These are phyloP conservation scores for Hymenopus coronatus DNA, from an alignment of 2,888 invertebrate species.

Conservation along the genomic window DNA sequence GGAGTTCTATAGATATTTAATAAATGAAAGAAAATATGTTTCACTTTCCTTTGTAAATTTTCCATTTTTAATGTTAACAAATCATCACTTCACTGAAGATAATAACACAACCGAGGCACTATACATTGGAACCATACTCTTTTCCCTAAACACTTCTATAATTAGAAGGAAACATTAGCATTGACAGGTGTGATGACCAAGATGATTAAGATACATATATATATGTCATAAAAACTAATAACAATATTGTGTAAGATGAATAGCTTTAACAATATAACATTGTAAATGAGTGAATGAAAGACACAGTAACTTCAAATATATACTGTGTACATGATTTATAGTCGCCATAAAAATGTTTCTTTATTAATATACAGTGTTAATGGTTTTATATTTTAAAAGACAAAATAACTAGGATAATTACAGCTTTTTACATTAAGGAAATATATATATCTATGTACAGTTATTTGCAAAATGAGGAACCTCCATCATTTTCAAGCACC, in stretches of 20 bases:
- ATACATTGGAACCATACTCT: conserved; percentile 16
- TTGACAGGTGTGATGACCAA: background rate
- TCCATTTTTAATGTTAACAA: background rate
- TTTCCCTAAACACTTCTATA: background rate
- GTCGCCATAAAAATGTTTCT: conserved; percentile 14
- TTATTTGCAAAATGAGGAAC: background rate
- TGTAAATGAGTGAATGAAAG: conserved; percentile 18
- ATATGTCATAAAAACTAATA: conserved; percentile 19
- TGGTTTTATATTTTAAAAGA: conserved; percentile 9
- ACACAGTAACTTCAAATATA: conserved; percentile 20
- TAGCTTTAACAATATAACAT: conserved; percentile 21
- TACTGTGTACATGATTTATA: conserved; percentile 14
- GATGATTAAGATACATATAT: conserved; percentile 18
- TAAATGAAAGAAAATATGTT: background rate
- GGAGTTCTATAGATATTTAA: background rate
- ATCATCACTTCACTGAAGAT: conserved; percentile 10
- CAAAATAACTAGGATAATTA: conserved; percentile 7
- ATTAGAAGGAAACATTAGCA: conserved; percentile 5
- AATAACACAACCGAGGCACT: conserved; percentile 22
- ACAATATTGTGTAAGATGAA: conserved; percentile 7
- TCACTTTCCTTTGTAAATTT: background rate
- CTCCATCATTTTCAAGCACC: background rate
- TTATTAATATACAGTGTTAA: conserved; percentile 6
- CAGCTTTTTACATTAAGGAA: background rate
- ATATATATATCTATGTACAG: background rate